Percentiles rank a stretch among this genome's conserved stretches.
Conservation (phyloP, 2,888 invertebrate species). For the Stegana nigrithorax region DNA sequence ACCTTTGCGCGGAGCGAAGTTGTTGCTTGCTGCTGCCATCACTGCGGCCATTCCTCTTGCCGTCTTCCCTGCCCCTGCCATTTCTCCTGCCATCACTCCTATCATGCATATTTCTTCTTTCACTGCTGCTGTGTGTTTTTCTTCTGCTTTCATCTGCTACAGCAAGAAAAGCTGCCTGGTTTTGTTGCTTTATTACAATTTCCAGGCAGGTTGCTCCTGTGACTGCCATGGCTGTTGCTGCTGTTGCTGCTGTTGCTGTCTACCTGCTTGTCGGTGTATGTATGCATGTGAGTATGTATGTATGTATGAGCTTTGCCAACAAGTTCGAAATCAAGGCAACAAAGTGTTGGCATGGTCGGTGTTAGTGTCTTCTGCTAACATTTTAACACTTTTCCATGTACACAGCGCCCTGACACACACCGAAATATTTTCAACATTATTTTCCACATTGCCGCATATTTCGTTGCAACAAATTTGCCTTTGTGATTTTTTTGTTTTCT, state of each 20-base stretch:
- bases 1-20: conserved; percentile 56
- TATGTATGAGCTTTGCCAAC: conserved; percentile 33
- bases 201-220: neutral
- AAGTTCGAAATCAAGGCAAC: conserved; percentile 37
- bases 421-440: conserved; percentile 6
- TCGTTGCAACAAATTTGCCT: neutral
- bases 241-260: conserved; percentile 14
- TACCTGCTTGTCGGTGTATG: conserved; percentile 17
- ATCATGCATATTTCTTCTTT: too few species aligned
- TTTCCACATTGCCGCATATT: neutral
- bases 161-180: too few species aligned
- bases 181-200: too few species aligned
- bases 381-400: conserved; percentile 50
- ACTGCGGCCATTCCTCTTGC: too few species aligned
- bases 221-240: neutral
- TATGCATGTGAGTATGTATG: neutral
- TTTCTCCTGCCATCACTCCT: too few species aligned
- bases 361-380: conserved; percentile 48
- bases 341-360: conserved; percentile 19
- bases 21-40: too few species aligned
- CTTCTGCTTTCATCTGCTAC: too few species aligned
- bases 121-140: too few species aligned
- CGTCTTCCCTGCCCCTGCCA: too few species aligned
- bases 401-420: conserved; percentile 1
- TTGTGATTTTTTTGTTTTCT: neutral